A percentile compares a stretch with the other conserved stretches of the same genome.
Conservation (phyloP, 92 coral and sea anemone genomes). For the Hydrozoanthus gracilis region DNA sequence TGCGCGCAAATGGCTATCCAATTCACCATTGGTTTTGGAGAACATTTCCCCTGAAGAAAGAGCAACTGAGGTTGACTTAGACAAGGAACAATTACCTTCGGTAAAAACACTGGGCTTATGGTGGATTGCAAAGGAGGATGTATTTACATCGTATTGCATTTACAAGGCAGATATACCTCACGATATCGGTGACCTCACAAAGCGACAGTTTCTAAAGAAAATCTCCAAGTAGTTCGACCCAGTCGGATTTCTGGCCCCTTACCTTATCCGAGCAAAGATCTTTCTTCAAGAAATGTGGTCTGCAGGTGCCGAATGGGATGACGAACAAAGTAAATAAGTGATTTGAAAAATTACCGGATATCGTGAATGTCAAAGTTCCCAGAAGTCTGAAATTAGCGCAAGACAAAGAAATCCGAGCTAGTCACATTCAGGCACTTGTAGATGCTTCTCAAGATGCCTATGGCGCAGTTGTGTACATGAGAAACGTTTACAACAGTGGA, state of each 20-base stretch:
- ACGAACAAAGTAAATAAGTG: conserved; percentile 37
- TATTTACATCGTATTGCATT: conserved; percentile 62
- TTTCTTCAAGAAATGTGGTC: conserved; percentile 67
- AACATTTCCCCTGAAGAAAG: conserved; percentile 23
- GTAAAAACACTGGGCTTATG: conserved; percentile 45
- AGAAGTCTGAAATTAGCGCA: conserved; percentile 51
- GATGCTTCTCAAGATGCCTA: conserved; percentile 72
- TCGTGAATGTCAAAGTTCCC: conserved; percentile 52
- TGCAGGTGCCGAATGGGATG: conserved; percentile 69
- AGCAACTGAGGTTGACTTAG: conserved; percentile 60
- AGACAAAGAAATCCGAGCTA: conserved; percentile 34
- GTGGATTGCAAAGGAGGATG: conserved; percentile 67
- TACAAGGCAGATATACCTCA: conserved; percentile 53
- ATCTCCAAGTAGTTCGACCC: conserved; percentile 3
- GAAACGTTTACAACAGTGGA: conserved; percentile 61
- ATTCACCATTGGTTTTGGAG: conserved; percentile 3
- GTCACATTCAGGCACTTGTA: conserved; percentile 66
- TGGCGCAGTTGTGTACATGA: conserved; percentile 66
- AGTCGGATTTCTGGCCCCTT: conserved; percentile 43
- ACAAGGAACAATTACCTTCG: conserved; percentile 39
- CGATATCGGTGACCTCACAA: not conserved
- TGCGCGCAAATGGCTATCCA: conserved; percentile 8
- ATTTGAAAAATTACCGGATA: conserved; percentile 57
- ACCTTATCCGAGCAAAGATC: conserved; percentile 61
- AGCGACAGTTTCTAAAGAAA: conserved; percentile 9